Conservation (phyloP, 2,113 vertebrate species). For the Sebastes schlegelii region DNA sequence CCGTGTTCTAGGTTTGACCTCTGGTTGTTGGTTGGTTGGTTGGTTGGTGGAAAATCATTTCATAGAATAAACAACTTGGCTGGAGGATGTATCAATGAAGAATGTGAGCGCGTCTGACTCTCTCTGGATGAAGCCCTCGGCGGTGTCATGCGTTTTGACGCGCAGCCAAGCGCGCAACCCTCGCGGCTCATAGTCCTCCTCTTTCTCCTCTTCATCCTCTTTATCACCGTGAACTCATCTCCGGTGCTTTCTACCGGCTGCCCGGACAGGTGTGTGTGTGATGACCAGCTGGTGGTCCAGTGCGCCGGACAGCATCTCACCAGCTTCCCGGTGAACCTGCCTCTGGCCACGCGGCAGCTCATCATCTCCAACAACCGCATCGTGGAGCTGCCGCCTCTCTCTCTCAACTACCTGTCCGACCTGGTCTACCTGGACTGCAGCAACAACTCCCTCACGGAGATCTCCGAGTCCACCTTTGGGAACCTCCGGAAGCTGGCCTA, state of each 20-base stretch:
- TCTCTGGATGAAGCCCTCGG: constrained; percentile 81
- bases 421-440: constrained; percentile 93
- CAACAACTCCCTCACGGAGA: constrained; percentile 87
- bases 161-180: constrained; percentile 78
- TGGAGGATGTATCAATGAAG: constrained; percentile 74
- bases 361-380: constrained; percentile 88
- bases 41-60: constrained; percentile 31
- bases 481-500: constrained; percentile 90
- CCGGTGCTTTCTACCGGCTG: constrained; percentile 80
- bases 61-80: constrained; percentile 39
- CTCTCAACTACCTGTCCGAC: constrained; percentile 91
- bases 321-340: constrained; percentile 87
- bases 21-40: background rate
- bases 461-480: constrained; percentile 90
- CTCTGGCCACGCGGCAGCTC: constrained; percentile 91
- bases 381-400: constrained; percentile 86
- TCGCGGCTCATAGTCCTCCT: constrained; percentile 71
- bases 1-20: constrained; percentile 50
- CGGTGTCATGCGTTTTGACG: constrained; percentile 83
- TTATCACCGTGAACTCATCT: constrained; percentile 62
- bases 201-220: constrained; percentile 65
- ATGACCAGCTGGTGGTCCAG: constrained; percentile 89
- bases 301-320: constrained; percentile 87
- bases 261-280: constrained; percentile 87
- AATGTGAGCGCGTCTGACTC: constrained; percentile 71